These are phyloP conservation scores for Drosophila pseudoananassae DNA, from an alignment of 1,140 invertebrate species.

Conservation along the genomic window DNA sequence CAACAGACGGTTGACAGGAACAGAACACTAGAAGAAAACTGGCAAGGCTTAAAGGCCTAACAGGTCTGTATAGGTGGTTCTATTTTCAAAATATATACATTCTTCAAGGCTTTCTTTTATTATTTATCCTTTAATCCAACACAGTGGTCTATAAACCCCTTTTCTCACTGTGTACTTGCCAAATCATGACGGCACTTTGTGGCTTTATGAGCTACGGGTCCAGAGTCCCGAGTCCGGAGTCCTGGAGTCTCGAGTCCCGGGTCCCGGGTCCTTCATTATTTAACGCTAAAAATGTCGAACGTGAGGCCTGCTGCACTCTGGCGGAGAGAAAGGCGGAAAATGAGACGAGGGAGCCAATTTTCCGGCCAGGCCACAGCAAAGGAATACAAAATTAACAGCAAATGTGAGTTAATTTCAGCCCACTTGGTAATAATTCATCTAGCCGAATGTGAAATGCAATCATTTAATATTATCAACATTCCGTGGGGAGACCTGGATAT, in stretches of 20 bases:
- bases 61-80: too few species aligned
- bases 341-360: constrained; percentile 5
- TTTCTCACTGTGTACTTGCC: neutral
- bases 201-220: constrained; percentile 34
- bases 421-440: neutral
- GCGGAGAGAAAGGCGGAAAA: neutral
- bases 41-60: neutral
- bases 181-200: constrained; percentile 52
- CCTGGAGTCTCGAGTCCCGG: neutral
- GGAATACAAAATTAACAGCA: neutral
- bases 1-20: constrained; percentile 10
- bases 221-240: neutral
- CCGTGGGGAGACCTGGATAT: neutral
- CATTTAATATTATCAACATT: neutral
- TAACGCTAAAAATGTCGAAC: constrained; percentile 23
- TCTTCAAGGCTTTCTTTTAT: too few species aligned
- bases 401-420: neutral
- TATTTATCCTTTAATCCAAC: neutral
- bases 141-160: neutral
- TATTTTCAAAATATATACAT: neutral
- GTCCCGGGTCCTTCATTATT: constrained; percentile 38
- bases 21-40: constrained; percentile 2
- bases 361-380: constrained; percentile 1
- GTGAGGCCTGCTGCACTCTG: constrained; percentile 2
- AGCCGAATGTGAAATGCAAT: neutral